Conservation (phyloP, 1,140 invertebrate genomes). For the Musca domestica region DNA sequence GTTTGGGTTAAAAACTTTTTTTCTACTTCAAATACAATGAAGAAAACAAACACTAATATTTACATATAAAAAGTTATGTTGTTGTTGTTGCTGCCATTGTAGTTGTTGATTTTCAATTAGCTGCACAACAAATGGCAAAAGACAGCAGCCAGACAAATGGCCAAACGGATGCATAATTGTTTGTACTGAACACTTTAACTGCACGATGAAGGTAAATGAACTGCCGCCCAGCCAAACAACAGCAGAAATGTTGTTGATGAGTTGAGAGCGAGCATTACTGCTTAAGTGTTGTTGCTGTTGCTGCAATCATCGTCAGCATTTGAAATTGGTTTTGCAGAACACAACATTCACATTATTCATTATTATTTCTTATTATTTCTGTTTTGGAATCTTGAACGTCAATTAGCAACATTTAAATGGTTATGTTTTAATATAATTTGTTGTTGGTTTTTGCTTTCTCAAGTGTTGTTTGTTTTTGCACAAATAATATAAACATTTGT, state of each 20-base stretch:
- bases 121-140: neutral
- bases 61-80: slow-evolving; percentile 9
- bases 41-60: slow-evolving; percentile 6
- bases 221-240: neutral
- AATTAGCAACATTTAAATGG: too few relatives aligned
- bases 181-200: neutral
- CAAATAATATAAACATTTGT: too few relatives aligned
- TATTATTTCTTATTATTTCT: too few relatives aligned
- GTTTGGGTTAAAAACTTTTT: neutral
- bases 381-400: too few relatives aligned
- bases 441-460: too few relatives aligned
- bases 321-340: neutral
- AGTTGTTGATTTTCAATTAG: slow-evolving; percentile 12
- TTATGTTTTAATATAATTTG: too few relatives aligned
- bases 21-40: neutral
- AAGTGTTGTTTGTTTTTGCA: too few relatives aligned
- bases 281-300: neutral
- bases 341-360: too few relatives aligned
- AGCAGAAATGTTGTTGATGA: too few relatives aligned
- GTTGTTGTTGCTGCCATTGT: too few relatives aligned
- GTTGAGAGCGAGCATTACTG: too few relatives aligned
- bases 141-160: too few relatives aligned
- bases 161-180: neutral
- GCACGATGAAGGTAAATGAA: slow-evolving; percentile 6
- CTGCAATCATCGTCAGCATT: neutral